These are phyloP conservation scores for Nephrotoma flavescens DNA, from an alignment of 2,888 invertebrate species.

Conservation along the genomic window DNA sequence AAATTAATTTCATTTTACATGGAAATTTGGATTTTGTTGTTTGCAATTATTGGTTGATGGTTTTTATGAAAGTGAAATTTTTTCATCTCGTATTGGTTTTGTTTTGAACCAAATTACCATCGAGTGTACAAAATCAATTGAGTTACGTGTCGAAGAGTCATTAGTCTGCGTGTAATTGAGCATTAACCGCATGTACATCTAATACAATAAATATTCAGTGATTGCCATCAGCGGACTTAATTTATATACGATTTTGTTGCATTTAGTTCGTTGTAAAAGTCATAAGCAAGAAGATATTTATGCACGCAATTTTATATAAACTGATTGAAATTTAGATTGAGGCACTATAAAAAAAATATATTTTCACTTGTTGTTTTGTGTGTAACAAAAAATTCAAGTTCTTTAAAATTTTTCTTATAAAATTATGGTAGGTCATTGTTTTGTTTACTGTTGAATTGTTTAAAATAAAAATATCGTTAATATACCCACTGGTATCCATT, in stretches of 20 bases:
- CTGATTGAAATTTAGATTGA: background rate
- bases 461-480: background rate
- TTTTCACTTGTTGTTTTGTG: background rate
- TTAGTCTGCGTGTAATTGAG: background rate
- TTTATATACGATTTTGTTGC: background rate
- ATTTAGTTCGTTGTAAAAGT: background rate
- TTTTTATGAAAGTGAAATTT: background rate
- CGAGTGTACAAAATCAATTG: background rate
- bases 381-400: background rate
- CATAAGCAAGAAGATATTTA: background rate
- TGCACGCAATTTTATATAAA: background rate
- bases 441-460: background rate
- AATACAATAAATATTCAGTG: background rate
- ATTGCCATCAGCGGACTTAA: background rate
- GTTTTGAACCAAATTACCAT: background rate
- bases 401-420: background rate
- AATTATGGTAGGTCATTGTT: background rate
- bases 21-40: background rate
- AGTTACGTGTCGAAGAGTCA: background rate
- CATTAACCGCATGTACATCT: background rate
- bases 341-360: background rate
- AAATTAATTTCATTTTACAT: background rate
- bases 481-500: background rate
- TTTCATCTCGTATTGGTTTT: background rate
- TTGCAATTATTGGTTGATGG: background rate